Base-by-base conservation (phyloP, 2,888 invertebrate species). In the Lottia scabra region DNA sequence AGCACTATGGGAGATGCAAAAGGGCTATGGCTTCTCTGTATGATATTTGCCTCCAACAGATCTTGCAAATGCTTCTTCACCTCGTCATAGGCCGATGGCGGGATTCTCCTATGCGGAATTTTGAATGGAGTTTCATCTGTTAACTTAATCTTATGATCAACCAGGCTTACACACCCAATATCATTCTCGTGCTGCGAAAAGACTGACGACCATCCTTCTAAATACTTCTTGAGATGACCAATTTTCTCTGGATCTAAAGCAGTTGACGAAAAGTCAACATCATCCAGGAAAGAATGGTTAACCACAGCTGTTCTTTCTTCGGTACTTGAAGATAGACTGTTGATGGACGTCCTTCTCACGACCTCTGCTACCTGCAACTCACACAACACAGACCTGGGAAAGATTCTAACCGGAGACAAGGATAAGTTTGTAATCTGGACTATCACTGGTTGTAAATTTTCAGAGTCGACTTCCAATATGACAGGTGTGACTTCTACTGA, bases 91-190 rank as follows among this genome's bases (percentile, higher is more conserved):
- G n/a, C n/a, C n/a, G n/a, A n/a, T n/a, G 75, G 74, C 65, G 71
- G 73, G 2, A 75, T 65, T 12, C 70, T 3, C 30, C 71, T 19
- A 56, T 73, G 71, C 13, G 70, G 67, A 65, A 74, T 26, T 56
- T 74, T 73, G 30, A 73, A 63, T 0, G 75, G 75, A 16, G 23
- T 63, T 16, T 73, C 64, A 38, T 73, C 73, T 8, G 56, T 56
- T 1, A 77, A 27, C 6, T 66, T 63, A 56, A 77, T 77, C 1
- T 23, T 30, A 45, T 77, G 77, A n/a, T 71, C 63, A 6, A 77
- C 70, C 26, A 76, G 23, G 13, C 46, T 43, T 8, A 65, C 71
- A 16, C 65, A 63, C 1, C 73, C 73, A 19, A 68, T 19, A 44
- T 75, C 77, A 6, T 27, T 65, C 12, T 48, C 48, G 16, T 48